A percentile compares a stretch with the other conserved stretches of the same genome.
phyloP scores from a whole-genome alignment of 2,113 vertebrate genomes.

The Oryzias javanicus region DNA sequence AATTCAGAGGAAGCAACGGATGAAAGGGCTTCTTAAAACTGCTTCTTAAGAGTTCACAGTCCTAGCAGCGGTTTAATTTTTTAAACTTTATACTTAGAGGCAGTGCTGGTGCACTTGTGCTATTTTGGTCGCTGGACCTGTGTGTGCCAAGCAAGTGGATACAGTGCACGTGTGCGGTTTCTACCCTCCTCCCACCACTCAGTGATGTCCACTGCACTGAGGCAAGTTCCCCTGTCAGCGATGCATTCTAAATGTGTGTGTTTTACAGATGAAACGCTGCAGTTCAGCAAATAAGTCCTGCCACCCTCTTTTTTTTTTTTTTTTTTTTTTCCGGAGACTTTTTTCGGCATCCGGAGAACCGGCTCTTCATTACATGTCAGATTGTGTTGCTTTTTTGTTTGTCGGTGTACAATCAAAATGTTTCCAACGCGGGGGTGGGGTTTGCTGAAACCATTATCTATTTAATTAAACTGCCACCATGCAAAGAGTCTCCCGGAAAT shows the following conservation, averaged over 20 bases:
- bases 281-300: slow-evolving; percentile 2
- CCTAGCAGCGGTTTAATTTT: slow-evolving; percentile 21
- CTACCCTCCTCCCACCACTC: slow-evolving; percentile 1
- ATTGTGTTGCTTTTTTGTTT: too few relatives aligned
- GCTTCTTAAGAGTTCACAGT: slow-evolving; percentile 19
- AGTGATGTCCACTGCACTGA: slow-evolving; percentile 27
- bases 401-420: too few relatives aligned
- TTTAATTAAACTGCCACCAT: slow-evolving; percentile 29
- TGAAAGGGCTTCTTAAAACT: slow-evolving; percentile 39
- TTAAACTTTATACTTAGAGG: slow-evolving; percentile 13
- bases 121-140: slow-evolving; percentile 8
- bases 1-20: slow-evolving; percentile 7
- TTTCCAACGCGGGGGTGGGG: slow-evolving; percentile 20
- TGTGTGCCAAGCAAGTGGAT: not conserved
- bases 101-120: not conserved
- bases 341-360: slow-evolving; percentile 28
- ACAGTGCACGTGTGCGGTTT: not conserved
- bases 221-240: slow-evolving; percentile 20
- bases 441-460: slow-evolving; percentile 45
- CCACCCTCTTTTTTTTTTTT: not conserved
- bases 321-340: not conserved
- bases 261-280: slow-evolving; percentile 6
- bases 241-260: slow-evolving; percentile 16
- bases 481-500: slow-evolving; percentile 46
- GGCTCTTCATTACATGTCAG: slow-evolving; percentile 26